Evolutionary conservation across 2,113 vertebrate genomes (phyloP).

Genomic region (Psammodynastes pulverulentus): DNA sequence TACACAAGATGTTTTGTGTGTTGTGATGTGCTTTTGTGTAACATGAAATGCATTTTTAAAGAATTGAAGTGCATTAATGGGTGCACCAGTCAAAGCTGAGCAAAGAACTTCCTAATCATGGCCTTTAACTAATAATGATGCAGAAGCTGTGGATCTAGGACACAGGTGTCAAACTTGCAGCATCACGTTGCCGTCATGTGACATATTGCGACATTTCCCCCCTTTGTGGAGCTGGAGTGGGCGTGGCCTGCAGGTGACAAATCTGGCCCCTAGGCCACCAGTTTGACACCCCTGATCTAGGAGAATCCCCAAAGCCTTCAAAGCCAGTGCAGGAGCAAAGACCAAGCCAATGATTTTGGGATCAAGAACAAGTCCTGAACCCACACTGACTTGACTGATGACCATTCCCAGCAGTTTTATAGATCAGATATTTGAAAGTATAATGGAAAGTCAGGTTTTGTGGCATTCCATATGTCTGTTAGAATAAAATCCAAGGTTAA

Average conservation of each 20-base stretch:
- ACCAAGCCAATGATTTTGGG: too few species aligned
- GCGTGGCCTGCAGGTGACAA: accelerated
- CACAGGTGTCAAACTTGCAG: background rate
- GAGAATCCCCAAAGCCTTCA: too few species aligned
- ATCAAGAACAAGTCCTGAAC: too few species aligned
- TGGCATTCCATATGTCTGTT: too few species aligned
- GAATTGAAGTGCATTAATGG: background rate
- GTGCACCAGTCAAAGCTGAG: background rate
- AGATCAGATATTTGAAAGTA: too few species aligned
- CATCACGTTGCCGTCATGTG: background rate
- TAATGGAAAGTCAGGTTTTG: too few species aligned
- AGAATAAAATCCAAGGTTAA: too few species aligned
- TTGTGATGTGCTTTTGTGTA: too few species aligned
- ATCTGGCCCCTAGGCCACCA: too few species aligned
- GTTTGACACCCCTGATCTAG: background rate
- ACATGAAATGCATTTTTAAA: background rate
- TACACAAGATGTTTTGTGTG: background rate
- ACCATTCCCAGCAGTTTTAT: too few species aligned
- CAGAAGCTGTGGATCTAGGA: background rate
- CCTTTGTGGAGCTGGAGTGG: background rate
- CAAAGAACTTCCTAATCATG: background rate
- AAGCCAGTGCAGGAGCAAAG: too few species aligned
- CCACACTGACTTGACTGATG: too few species aligned
- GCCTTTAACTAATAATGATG: background rate
- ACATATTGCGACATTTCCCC: background rate